Percentiles rank a stretch among this genome's conserved stretches.
phyloP scores from a whole-genome alignment of 2,113 vertebrate species.

The Cephalophus harveyi region DNA sequence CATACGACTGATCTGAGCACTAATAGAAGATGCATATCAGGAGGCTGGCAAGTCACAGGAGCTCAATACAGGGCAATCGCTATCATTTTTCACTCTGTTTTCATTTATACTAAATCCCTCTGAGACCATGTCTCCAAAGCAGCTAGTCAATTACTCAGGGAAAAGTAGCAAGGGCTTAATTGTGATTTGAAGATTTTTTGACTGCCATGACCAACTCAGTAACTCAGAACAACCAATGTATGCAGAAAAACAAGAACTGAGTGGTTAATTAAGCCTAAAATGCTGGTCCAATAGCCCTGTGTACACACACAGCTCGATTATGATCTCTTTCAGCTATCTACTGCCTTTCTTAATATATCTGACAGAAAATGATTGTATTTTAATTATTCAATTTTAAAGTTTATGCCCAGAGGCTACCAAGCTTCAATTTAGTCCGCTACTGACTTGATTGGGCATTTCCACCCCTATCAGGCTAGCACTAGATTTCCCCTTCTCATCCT shows the following conservation, averaged over 20 bases:
- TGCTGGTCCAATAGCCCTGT: slow-evolving; percentile 18
- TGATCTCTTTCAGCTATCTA: slow-evolving; percentile 42
- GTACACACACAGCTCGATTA: slow-evolving; percentile 8
- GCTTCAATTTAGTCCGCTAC: slow-evolving; percentile 23
- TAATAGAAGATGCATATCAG: not conserved
- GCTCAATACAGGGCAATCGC: not conserved
- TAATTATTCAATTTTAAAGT: slow-evolving; percentile 58
- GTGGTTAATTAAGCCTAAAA: slow-evolving; percentile 52
- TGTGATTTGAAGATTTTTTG: slow-evolving; percentile 6
- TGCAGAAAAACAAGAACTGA: slow-evolving; percentile 40
- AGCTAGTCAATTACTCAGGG: not conserved
- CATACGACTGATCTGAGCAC: not conserved
- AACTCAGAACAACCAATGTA: not conserved
- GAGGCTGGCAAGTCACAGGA: not conserved
- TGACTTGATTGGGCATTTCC: not conserved
- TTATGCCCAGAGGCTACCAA: not conserved
- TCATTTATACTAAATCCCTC: not conserved
- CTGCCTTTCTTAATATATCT: slow-evolving; percentile 35
- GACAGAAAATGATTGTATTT: slow-evolving; percentile 44
- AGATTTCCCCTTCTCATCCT: not conserved
- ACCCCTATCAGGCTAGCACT: not conserved
- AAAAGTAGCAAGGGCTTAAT: not conserved
- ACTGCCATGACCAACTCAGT: not conserved
- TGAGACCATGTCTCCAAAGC: not conserved
- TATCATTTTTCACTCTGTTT: slow-evolving; percentile 28